Evolutionary conservation across 2,797 vertebrate genomes (phyloP), one percentile per base, ranked within the genome.

Genomic region (Sarcophilus harrisii): DNA sequence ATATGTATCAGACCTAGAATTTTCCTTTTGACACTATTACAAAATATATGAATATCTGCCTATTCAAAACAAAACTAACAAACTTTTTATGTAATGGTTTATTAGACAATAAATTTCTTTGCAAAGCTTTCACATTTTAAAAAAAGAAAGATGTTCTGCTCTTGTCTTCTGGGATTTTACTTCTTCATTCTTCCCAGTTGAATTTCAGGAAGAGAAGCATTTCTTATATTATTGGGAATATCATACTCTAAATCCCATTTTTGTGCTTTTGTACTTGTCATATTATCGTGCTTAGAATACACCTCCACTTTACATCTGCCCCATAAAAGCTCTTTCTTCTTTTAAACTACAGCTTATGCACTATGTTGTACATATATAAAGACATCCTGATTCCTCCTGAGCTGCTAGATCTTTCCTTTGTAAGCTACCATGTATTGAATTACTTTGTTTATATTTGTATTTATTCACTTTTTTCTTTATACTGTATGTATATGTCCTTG

Each of bases 91-190:
- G 11, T 90, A 62, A 73, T 29, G 59, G 58, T 90, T 58, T 92
- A 45, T 81, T 57, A 8, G 3, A 32, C 38, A 3, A 91, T 38
- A 90, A 94, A 91, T 58, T 96, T 87, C 29, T 24, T 49, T 95
- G 38, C 30, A 93, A 28, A 54, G 58, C 81, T 60, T 57, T 49
- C 8, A 1, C 87, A 73, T 94, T 52, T 52, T 30, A 57, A 52
- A 29, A 92, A 90, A 59, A 28, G 73, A 73, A 92, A 95, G 54
- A 30, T 90, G 62, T 16, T 92, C 18, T 90, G 66, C 14, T 95
- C 28, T 92, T 24, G 28, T 18, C 5, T 45, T 87, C 24, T 8
- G 16, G 9, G 24, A 49, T 45, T 38, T 54, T 14, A 45, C 52
- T 57, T 90, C 90, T 90, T 57, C 30, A 57, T 57, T 54, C 52